phyloP scores from a whole-genome alignment of 2,113 vertebrate genomes.

The Vanacampus margaritifer region DNA sequence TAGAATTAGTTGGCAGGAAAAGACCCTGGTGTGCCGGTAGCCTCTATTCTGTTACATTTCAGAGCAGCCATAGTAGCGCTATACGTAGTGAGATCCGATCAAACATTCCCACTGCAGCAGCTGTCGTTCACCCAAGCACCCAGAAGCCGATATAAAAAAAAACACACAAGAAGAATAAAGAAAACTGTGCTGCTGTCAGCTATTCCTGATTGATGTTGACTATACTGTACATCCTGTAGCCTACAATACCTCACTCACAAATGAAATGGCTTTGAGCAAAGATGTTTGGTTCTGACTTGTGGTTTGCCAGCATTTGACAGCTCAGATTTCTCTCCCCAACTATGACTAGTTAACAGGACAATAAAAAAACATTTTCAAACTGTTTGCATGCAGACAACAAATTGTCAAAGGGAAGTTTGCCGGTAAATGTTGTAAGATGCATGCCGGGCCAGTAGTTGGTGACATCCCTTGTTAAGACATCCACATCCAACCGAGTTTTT shows the following conservation, averaged over 20 bases:
- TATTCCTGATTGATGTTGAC: conserved; percentile 25
- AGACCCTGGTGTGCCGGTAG: conserved; percentile 18
- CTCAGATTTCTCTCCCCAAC: conserved; percentile 42
- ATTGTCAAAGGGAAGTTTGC: not conserved
- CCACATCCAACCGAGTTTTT: not conserved
- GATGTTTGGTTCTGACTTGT: conserved; percentile 29
- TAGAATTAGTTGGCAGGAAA: conserved; percentile 15
- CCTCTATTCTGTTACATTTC: conserved; percentile 41
- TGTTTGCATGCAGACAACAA: not conserved
- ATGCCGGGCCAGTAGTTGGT: not conserved
- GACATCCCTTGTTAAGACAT: not conserved
- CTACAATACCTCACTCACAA: not conserved
- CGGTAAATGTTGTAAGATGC: not conserved
- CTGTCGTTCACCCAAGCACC: conserved; percentile 34
- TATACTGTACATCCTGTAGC: conserved; percentile 8
- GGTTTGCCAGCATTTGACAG: conserved; percentile 47
- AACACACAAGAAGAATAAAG: conserved; percentile 20
- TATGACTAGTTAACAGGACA: not conserved
- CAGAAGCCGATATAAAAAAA: conserved; percentile 48
- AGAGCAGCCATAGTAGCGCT: conserved; percentile 23
- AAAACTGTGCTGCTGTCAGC: conserved; percentile 15
- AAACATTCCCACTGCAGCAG: conserved; percentile 35
- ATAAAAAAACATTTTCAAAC: not conserved
- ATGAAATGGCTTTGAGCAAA: conserved; percentile 49
- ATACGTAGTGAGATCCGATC: conserved; percentile 43